phyloP scores from a whole-genome alignment of 2,888 invertebrate genomes.

The Mythimna ferrago region DNA sequence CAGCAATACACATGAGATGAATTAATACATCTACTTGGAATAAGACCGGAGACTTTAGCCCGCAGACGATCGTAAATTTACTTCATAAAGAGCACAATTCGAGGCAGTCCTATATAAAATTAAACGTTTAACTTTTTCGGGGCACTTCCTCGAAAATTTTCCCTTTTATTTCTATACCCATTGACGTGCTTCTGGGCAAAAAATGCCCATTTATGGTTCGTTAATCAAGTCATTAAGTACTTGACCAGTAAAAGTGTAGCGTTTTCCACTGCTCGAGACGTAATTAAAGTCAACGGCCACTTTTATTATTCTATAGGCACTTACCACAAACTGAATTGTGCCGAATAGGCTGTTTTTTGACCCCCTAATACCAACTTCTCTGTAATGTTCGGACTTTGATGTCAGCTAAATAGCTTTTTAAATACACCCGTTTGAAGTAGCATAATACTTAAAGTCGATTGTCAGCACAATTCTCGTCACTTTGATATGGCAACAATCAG shows the following conservation, averaged over 20 bases:
- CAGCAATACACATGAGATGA: conserved; percentile 59
- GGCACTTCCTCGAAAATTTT: conserved; percentile 43
- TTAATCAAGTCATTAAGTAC: conserved; percentile 75
- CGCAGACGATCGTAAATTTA: conserved; percentile 60
- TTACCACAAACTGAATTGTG: conserved; percentile 60
- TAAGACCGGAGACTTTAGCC: conserved; percentile 50
- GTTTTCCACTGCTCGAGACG: conserved; percentile 61
- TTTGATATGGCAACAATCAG: conserved; percentile 46
- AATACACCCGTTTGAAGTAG: conserved; percentile 58
- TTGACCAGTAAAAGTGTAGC: conserved; percentile 60
- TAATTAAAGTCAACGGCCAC: conserved; percentile 69
- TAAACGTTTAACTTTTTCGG: conserved; percentile 53
- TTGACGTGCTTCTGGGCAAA: conserved; percentile 55
- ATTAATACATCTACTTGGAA: conserved; percentile 48
- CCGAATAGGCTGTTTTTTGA: conserved; percentile 61
- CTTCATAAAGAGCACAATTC: conserved; percentile 60
- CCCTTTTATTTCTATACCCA: conserved; percentile 54
- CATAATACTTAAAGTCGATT: conserved; percentile 57
- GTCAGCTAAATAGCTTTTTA: conserved; percentile 64
- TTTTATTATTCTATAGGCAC: conserved; percentile 69
- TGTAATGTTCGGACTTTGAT: conserved; percentile 67
- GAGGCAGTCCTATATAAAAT: conserved; percentile 58
- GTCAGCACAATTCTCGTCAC: conserved; percentile 30
- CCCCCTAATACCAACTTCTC: conserved; percentile 59
- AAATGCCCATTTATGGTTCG: conserved; percentile 71